Conservation (phyloP, 1,140 invertebrate species). For the Littorina saxatilis region DNA sequence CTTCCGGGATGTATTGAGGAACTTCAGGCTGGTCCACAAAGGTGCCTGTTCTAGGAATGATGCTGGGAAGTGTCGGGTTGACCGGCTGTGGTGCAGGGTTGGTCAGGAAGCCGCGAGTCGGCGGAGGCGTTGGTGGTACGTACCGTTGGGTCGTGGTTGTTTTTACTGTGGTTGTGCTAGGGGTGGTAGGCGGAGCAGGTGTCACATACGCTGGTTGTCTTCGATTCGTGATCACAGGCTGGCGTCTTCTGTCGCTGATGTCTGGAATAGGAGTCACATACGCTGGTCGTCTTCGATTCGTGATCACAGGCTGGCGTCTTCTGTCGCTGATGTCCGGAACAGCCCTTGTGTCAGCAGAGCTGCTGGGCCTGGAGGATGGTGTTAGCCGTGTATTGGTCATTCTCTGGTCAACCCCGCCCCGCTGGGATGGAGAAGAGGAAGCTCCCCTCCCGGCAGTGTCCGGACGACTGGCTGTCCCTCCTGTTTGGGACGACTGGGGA, state of each 20-base stretch:
- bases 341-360: neutral
- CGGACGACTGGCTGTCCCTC: no score
- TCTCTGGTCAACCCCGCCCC: neutral
- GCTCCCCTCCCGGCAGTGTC: neutral
- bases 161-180: no score
- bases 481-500: neutral
- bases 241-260: neutral
- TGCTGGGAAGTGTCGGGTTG: neutral
- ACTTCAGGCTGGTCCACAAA: no score
- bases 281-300: no score
- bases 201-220: neutral
- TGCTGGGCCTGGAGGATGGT: neutral
- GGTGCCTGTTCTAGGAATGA: neutral
- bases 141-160: neutral
- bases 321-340: no score
- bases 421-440: neutral
- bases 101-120: neutral
- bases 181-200: neutral
- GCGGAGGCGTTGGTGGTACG: neutral
- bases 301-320: neutral
- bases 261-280: neutral
- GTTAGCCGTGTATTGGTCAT: no score
- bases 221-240: neutral
- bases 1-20: no score
- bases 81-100: conserved; percentile 11